Percentiles rank a stretch among this genome's conserved stretches.
Conservation (phyloP, 2,113 vertebrate genomes). For the Gobius niger region DNA sequence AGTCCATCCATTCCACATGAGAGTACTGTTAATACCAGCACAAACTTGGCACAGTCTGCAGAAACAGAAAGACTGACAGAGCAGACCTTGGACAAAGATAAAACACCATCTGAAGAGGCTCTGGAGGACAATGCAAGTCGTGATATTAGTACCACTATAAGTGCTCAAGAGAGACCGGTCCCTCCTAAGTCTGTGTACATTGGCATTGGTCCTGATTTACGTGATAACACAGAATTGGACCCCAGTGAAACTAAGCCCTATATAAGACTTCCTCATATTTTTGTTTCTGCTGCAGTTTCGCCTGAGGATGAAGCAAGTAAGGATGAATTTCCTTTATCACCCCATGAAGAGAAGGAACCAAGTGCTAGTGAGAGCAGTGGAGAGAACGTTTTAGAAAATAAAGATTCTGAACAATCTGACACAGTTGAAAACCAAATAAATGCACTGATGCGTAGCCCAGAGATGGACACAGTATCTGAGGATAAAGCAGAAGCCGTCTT, state of each 20-base stretch:
- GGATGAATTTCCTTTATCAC: neutral
- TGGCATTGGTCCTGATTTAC: conserved; percentile 48
- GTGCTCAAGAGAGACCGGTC: conserved; percentile 10
- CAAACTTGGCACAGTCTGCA: conserved; percentile 21
- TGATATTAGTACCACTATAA: conserved; percentile 1
- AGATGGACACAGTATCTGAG: conserved; percentile 12
- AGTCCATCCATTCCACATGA: neutral
- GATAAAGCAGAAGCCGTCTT: conserved; percentile 20
- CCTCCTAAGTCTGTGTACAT: conserved; percentile 59
- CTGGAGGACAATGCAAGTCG: neutral
- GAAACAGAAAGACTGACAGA: conserved; percentile 5
- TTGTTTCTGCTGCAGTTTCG: conserved; percentile 71
- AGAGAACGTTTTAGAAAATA: conserved; percentile 3
- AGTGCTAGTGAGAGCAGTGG: conserved; percentile 8
- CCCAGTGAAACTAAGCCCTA: conserved; percentile 39
- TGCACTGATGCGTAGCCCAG: conserved; percentile 14
- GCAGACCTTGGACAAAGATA: conserved; percentile 27
- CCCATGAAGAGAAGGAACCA: conserved; percentile 13
- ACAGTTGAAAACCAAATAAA: neutral
- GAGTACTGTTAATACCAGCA: conserved; percentile 1
- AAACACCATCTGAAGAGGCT: neutral
- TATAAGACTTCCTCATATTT: conserved; percentile 66
- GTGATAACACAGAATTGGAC: conserved; percentile 24
- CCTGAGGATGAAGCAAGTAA: conserved; percentile 66
- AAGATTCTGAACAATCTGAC: conserved; percentile 19